Percentiles rank a stretch among this genome's conserved stretches.
phyloP scores from a whole-genome alignment of 2,113 vertebrate genomes.

The Australoheros scitulus region DNA sequence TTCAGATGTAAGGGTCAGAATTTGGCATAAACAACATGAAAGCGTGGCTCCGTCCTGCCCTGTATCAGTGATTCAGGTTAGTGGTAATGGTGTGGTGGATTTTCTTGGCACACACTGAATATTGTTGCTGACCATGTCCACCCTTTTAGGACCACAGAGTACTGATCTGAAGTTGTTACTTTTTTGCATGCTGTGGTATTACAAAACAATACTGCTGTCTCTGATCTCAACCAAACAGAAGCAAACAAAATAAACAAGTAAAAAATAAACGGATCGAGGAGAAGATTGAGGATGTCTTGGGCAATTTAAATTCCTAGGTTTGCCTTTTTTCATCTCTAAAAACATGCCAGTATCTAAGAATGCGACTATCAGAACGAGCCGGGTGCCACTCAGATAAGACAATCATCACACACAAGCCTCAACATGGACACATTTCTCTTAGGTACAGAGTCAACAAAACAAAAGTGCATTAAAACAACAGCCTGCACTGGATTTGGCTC shows the following conservation, averaged over 20 bases:
- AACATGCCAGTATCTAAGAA: not conserved
- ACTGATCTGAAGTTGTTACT: not conserved
- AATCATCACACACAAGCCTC: constrained; percentile 24
- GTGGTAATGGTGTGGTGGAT: not conserved
- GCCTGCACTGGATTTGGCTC: not conserved
- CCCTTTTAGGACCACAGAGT: not conserved
- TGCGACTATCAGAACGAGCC: not conserved
- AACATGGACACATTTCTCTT: not conserved
- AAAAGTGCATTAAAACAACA: not conserved
- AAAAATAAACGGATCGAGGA: not conserved
- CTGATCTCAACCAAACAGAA: not conserved
- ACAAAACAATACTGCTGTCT: not conserved
- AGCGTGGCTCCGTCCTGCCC: not conserved
- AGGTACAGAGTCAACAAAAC: not conserved
- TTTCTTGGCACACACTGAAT: not conserved
- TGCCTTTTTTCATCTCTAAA: not conserved
- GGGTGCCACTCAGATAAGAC: constrained; percentile 26
- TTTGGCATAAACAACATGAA: not conserved
- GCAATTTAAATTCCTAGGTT: not conserved
- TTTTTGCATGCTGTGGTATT: too few relatives aligned
- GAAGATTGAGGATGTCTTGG: not conserved
- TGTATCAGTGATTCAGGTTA: not conserved
- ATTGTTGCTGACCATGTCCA: not conserved
- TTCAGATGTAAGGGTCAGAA: not conserved
- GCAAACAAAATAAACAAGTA: not conserved